These are phyloP conservation scores for Lottia gigantea DNA, from an alignment of 2,888 invertebrate genomes.

Conservation along the genomic window DNA sequence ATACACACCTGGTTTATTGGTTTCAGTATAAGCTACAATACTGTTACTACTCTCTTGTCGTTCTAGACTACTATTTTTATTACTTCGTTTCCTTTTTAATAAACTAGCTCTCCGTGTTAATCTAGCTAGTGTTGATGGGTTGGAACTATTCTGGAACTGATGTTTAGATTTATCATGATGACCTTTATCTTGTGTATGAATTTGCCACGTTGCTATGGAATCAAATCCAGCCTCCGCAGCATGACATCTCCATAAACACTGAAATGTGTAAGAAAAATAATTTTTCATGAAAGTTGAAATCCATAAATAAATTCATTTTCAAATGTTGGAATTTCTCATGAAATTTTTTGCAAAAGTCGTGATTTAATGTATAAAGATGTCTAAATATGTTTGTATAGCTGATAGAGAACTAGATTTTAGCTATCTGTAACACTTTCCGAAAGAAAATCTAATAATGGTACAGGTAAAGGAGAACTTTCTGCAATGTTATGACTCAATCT, in stretches of 20 bases:
- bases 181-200: slow-evolving; percentile 73
- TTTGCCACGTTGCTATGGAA: slow-evolving; percentile 81
- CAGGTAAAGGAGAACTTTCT: too few species aligned
- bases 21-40: background rate
- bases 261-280: slow-evolving; percentile 17
- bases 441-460: too few species aligned
- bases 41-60: slow-evolving; percentile 34
- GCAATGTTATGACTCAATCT: too few species aligned
- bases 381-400: too few species aligned
- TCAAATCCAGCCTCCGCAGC: slow-evolving; percentile 82
- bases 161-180: slow-evolving; percentile 33
- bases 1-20: background rate
- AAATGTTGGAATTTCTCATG: too few species aligned
- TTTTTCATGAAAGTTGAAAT: too few species aligned
- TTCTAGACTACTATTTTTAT: slow-evolving; percentile 28
- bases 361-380: too few species aligned
- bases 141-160: slow-evolving; percentile 31
- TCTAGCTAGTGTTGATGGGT: slow-evolving; percentile 41
- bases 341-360: too few species aligned
- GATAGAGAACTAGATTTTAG: too few species aligned
- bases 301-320: too few species aligned
- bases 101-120: slow-evolving; percentile 56
- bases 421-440: too few species aligned
- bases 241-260: slow-evolving; percentile 82
- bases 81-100: slow-evolving; percentile 38